Percentiles rank a stretch among this genome's conserved stretches.
Conservation (phyloP, 2,888 invertebrate species). For the Harpalus rubripes region DNA sequence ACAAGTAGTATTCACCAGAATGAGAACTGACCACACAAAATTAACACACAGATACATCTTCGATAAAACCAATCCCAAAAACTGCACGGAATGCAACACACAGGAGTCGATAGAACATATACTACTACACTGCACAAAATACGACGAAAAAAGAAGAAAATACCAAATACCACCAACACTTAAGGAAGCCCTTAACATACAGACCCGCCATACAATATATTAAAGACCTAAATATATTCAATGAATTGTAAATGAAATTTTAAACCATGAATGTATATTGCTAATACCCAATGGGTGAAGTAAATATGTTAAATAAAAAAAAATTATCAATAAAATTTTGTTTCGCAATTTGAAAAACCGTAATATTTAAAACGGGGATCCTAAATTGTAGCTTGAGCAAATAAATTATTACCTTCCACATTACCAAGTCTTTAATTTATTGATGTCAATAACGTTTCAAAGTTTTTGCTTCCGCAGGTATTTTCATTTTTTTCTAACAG, state of each 20-base stretch:
- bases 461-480: not conserved
- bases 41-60: too few relatives aligned
- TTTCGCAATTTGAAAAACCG: slow-evolving; percentile 8
- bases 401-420: not conserved
- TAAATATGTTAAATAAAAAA: too few relatives aligned
- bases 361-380: not conserved
- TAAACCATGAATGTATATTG: too few relatives aligned
- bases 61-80: too few relatives aligned
- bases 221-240: not conserved
- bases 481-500: not conserved
- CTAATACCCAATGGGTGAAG: too few relatives aligned
- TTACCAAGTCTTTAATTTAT: not conserved
- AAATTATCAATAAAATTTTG: not conserved
- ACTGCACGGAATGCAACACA: too few relatives aligned
- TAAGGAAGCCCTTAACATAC: not conserved
- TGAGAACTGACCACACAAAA: too few relatives aligned
- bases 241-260: too few relatives aligned
- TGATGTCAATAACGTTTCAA: not conserved
- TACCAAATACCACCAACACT: slow-evolving; percentile 13
- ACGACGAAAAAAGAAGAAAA: slow-evolving; percentile 2
- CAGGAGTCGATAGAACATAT: too few relatives aligned
- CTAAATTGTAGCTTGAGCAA: not conserved
- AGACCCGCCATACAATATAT: not conserved
- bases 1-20: not conserved
- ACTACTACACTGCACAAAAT: too few relatives aligned